Percentiles rank a stretch among this genome's conserved stretches.
phyloP scores from a whole-genome alignment of 2,113 vertebrate species.

The Ophthalmolycus amberensis region DNA sequence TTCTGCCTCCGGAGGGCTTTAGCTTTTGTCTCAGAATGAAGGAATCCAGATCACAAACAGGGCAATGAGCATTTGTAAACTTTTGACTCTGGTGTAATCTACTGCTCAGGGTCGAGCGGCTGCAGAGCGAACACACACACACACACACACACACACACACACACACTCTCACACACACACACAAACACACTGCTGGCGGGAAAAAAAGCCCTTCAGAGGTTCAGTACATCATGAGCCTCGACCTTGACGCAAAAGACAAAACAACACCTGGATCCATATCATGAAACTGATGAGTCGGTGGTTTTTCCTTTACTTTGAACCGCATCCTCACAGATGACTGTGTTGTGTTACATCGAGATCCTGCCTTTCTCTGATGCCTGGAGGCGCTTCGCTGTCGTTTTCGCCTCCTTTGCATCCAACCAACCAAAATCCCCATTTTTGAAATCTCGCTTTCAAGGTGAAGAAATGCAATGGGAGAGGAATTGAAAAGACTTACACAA shows the following conservation, averaged over 20 bases:
- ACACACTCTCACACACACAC: constrained; percentile 17
- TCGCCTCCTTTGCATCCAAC: background rate
- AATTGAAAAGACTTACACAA: constrained; percentile 89
- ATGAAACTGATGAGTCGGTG: constrained; percentile 1
- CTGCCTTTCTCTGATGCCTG: background rate
- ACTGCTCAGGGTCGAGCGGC: constrained; percentile 24
- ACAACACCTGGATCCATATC: constrained; percentile 17
- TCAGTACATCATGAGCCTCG: background rate
- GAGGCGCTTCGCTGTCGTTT: background rate
- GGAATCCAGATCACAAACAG: background rate
- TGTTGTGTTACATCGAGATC: background rate
- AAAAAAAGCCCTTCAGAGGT: background rate
- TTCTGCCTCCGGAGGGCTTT: background rate
- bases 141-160: constrained; percentile 11
- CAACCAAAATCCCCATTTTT: background rate
- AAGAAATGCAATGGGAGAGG: background rate
- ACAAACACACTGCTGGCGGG: background rate
- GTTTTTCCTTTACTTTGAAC: background rate
- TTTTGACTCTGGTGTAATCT: constrained; percentile 22
- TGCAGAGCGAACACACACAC: constrained; percentile 18
- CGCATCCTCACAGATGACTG: background rate
- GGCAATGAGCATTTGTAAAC: constrained; percentile 16
- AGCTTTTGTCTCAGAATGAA: background rate
- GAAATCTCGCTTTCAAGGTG: background rate
- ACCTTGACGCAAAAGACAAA: constrained; percentile 49